Evolutionary conservation across 2,888 invertebrate species (phyloP), one percentile per base, ranked within the genome.

Genomic region (Diarsia brunnea): DNA sequence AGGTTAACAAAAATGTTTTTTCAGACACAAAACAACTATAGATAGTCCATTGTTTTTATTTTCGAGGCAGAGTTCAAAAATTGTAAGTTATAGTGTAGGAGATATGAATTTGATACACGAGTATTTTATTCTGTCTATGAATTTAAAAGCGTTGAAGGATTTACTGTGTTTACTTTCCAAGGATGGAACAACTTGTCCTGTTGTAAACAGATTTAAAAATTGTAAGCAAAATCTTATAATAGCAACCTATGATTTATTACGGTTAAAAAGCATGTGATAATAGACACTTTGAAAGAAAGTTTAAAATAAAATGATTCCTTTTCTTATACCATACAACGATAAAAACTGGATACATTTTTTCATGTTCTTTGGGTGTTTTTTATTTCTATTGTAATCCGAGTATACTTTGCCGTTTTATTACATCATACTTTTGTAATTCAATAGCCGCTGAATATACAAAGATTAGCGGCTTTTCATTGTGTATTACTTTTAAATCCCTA

Each of bases 371-470:
- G n/a, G 14, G 61, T 87, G 81, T 71, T 88, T 90, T 90, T 87
- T 88, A 87, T 79, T 84, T 88, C 86, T 85, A 89, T 91, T 90
- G 90, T 90, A 88, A 89, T 88, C 81, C 79, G 87, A 90, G 86
- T 88, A 89, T 88, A 87, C 86, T 85, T 83, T 75, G 80, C 87
- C 88, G 89, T 88, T 91, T 91, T 77, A 90, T 87, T 85, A 85
- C 85, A 85, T 88, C 85, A 90, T 89, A 87, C 87, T 88, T 90
- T 92, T 91, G 87, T 87, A 88, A 90, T 88, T 91, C 89, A 89
- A 90, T 91, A 91, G 88, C 85, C 80, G 82, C 85, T 89, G 85
- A 88, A 90, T 87, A 89, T 81, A 89, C 87, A 89, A 89, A 90
- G 88, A 90, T 89, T 88, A 89, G 86, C 88, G 84, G 85, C 85